Evolutionary conservation across 2,888 invertebrate genomes (phyloP), one percentile per base, ranked within the genome.

Genomic region (Pomacea canaliculata): DNA sequence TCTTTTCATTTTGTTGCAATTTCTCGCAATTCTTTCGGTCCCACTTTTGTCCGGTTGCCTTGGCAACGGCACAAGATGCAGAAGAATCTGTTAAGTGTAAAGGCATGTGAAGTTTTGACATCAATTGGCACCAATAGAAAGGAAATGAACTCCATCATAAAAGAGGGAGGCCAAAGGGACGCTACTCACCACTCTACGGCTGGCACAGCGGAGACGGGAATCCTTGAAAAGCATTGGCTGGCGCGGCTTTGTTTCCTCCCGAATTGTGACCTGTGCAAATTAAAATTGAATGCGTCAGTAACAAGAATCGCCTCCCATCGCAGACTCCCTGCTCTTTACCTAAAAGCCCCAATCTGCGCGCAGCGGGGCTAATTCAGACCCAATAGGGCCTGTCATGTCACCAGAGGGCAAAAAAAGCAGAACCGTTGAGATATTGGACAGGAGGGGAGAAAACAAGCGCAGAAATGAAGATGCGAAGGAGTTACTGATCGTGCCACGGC

Each of bases 71-170:
- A 80, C 80, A 80, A 71, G 77, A 27, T 71, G 72, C 72, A 49
- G 73, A 73, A 79, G 77, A 79, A 72, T 79, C 73, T 73, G 80
- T 77, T 78, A 80, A 80, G 77, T 77, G 78, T 79, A 73, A 76
- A 75, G 76, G 74, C 77, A 77, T 80, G 79, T 76, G 79, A 79
- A 79, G 77, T 77, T 79, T 79, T 77, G 79, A 79, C 79, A 77
- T 79, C 74, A 76, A 79, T 78, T 77, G 77, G 66, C 70, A 71
- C 76, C 71, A 80, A 79, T 79, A 76, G 77, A 78, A 76, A 80
- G 80, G 80, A 80, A 80, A 80, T 80, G 80, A 78, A 80, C 65
- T 66, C 77, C 76, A 72, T 76, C 77, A 77, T 77, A 75, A 80
- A 78, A 78, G 80, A 78, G 73, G 71, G 70, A 51, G 68, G 51